phyloP scores from a whole-genome alignment of 2,113 vertebrate genomes.

The Thamnaconus septentrionalis region DNA sequence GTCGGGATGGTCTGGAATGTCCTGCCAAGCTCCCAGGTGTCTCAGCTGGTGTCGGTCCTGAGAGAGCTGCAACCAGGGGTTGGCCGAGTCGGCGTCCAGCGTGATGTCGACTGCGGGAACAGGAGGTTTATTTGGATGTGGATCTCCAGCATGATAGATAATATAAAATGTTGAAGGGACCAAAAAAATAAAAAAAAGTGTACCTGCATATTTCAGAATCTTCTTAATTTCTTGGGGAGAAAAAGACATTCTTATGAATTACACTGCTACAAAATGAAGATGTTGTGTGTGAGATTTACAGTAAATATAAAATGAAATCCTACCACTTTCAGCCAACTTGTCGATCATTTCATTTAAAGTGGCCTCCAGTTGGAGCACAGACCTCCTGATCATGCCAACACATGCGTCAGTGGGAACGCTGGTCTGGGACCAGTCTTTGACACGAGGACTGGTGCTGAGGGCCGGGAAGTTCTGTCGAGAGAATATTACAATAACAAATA shows the following conservation, averaged over 20 bases:
- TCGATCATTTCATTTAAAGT: conserved; percentile 55
- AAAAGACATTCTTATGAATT: neutral
- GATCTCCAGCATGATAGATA: neutral
- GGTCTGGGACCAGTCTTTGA: conserved; percentile 75
- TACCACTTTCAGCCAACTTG: conserved; percentile 71
- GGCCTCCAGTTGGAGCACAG: conserved; percentile 66
- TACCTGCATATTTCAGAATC: conserved; percentile 76
- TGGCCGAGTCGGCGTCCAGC: conserved; percentile 75
- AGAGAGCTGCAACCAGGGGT: conserved; percentile 79
- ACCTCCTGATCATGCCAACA: conserved; percentile 71
- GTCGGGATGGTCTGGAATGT: conserved; percentile 67
- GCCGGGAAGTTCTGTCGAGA: conserved; percentile 71
- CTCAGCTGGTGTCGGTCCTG: conserved; percentile 76
- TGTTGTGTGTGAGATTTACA: neutral
- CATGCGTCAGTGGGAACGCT: conserved; percentile 68
- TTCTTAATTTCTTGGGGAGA: conserved; percentile 72
- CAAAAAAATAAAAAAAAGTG: neutral
- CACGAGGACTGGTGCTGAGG: conserved; percentile 61
- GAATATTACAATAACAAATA: neutral
- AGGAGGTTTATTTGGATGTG: neutral
- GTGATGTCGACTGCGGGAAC: conserved; percentile 66
- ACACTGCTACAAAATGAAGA: neutral
- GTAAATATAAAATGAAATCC: conserved; percentile 1
- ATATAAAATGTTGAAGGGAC: neutral
- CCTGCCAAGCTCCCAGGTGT: conserved; percentile 77